Evolutionary conservation across 2,113 vertebrate genomes (phyloP).

Genomic region (Otocyon megalotis): DNA sequence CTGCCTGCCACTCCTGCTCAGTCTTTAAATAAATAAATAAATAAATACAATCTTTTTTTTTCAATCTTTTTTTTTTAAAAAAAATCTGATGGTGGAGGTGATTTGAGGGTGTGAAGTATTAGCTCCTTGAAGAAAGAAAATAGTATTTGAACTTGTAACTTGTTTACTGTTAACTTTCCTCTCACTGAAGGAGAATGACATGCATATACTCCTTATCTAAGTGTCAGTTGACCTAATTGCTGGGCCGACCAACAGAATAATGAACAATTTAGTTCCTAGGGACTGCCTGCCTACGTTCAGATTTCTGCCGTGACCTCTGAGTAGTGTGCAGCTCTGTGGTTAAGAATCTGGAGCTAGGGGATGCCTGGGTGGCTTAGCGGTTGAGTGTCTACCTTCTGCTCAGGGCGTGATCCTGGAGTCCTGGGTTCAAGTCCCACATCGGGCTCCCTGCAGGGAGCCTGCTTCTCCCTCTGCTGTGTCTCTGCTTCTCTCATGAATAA

Average conservation of each 20-base stretch:
- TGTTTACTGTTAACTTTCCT: background rate
- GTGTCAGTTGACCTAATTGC: background rate
- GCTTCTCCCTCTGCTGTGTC: no score
- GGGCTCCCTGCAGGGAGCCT: no score
- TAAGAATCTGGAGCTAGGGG: background rate
- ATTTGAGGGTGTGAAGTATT: background rate
- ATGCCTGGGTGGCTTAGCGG: no score
- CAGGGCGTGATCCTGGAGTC: no score
- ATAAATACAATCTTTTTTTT: no score
- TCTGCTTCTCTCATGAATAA: no score
- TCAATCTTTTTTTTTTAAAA: no score
- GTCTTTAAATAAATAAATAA: no score
- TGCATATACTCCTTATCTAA: background rate
- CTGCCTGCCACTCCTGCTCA: no score
- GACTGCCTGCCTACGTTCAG: background rate
- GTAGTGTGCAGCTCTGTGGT: background rate
- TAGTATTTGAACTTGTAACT: background rate
- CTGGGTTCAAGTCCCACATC: no score
- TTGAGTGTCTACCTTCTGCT: no score
- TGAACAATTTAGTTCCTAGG: background rate
- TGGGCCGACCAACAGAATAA: background rate
- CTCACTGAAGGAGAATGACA: background rate
- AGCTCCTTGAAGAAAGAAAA: slow-evolving; percentile 32
- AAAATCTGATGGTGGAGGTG: background rate
- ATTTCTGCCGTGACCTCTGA: background rate